These are phyloP conservation scores for Bimastos eiseni DNA, from an alignment of 2,888 invertebrate genomes.

Conservation along the genomic window DNA sequence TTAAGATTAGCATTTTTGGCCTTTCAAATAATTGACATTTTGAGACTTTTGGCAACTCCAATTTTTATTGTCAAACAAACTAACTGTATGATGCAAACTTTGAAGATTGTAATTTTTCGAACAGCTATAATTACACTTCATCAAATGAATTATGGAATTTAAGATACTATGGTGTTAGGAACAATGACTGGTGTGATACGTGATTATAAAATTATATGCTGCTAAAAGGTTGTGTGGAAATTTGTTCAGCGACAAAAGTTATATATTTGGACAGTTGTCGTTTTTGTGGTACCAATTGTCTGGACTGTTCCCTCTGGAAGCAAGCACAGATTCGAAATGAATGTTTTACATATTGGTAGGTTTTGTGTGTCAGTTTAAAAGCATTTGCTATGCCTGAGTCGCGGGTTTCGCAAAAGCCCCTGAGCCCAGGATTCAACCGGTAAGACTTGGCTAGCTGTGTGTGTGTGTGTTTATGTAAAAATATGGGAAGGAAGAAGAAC, in stretches of 20 bases:
- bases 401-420: neutral
- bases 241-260: conserved; percentile 13
- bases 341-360: conserved; percentile 21
- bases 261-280: neutral
- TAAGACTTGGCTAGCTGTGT: conserved; percentile 24
- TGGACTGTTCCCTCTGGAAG: neutral
- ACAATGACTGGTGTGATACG: neutral
- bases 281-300: neutral
- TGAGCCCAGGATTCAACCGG: conserved; percentile 14
- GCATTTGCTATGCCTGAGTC: conserved; percentile 14
- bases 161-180: neutral
- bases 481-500: conserved; percentile 15
- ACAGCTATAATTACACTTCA: neutral
- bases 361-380: conserved; percentile 4
- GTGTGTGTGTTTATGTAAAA: conserved; percentile 25
- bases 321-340: conserved; percentile 1
- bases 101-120: neutral
- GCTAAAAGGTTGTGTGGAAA: neutral
- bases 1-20: no score
- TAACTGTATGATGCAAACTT: neutral
- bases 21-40: no score
- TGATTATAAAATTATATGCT: neutral
- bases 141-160: neutral
- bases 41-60: neutral
- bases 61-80: neutral